These are phyloP conservation scores for Pipa parva DNA, from an alignment of 2,113 vertebrate genomes.

Conservation along the genomic window DNA sequence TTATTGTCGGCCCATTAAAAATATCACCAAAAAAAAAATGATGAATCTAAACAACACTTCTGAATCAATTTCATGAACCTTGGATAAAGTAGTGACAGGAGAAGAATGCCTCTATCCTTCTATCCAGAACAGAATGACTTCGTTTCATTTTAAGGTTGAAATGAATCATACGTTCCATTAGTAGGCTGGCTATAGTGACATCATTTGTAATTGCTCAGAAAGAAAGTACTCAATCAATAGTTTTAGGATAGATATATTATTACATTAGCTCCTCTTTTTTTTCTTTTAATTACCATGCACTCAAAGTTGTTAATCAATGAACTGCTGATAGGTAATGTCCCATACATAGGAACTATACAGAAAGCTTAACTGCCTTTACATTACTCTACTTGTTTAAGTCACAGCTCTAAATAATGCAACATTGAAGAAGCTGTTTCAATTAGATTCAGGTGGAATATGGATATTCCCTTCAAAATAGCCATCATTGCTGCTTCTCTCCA, in stretches of 20 bases:
- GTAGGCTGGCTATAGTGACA: neutral
- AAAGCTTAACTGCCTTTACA: neutral
- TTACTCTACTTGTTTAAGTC: neutral
- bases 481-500: neutral
- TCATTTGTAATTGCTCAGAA: neutral
- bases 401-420: neutral
- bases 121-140: neutral
- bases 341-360: neutral
- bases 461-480: neutral
- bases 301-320: neutral
- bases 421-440: neutral
- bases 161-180: neutral
- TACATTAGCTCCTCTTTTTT: too few species aligned
- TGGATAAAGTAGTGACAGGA: neutral
- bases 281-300: too few species aligned
- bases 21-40: constrained; percentile 21
- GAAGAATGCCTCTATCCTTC: neutral
- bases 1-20: constrained; percentile 17
- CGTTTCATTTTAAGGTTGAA: neutral
- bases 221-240: neutral
- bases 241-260: neutral
- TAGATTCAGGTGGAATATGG: neutral
- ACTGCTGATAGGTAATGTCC: neutral
- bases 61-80: constrained; percentile 12
- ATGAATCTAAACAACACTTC: neutral